Base-by-base conservation (phyloP, 2,113 vertebrate genomes). In the Pogonocichla stellata region DNA sequence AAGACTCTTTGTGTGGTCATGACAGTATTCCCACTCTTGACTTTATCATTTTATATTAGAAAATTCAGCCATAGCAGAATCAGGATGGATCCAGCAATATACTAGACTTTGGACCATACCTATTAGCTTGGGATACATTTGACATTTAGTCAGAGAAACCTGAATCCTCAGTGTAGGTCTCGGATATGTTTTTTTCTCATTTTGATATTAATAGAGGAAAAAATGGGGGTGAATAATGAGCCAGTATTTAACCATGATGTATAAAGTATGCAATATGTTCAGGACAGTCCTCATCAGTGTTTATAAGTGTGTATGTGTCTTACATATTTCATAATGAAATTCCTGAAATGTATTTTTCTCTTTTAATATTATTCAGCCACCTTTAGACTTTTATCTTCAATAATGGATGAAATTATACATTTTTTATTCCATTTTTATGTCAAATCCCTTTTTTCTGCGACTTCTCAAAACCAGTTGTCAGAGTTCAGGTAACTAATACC, bases 391-490 rank as follows among this genome's bases (percentile, higher is more conserved):
- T 61, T 60, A 9, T 69, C 28, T 79, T 75, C 33, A 79, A 45
- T 42, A 58, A 34, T 50, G 18, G 9, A 56, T 71, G 3, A 73
- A 86, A 66, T 58, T 0, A 80, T 58, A 45, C 3, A 14, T 48
- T 86, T 91, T 92, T 72, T 8, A 20, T 40, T 90, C 8, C 19
- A 36, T 19, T 90, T 88, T 91, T 86, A 43, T 88, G 51, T 70
- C 47, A 86, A 80, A 90, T 86, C 16, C 10, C 8, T 74, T 92
- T 94, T 86, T 38, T 78, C 40, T 51, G 12, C 80, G 54, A 67
- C 75, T 94, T 94, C 51, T 92, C 45, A 83, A 93, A 92, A 80
- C 34, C 43, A 94, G 26, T n/a, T 77, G 50, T 93, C 82, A 93
- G 51, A 86, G 83, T 90, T 90, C 88, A 88, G 67, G 88, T 92